Base-by-base conservation (phyloP, 2,888 invertebrate species). In the Papilio demoleus region DNA sequence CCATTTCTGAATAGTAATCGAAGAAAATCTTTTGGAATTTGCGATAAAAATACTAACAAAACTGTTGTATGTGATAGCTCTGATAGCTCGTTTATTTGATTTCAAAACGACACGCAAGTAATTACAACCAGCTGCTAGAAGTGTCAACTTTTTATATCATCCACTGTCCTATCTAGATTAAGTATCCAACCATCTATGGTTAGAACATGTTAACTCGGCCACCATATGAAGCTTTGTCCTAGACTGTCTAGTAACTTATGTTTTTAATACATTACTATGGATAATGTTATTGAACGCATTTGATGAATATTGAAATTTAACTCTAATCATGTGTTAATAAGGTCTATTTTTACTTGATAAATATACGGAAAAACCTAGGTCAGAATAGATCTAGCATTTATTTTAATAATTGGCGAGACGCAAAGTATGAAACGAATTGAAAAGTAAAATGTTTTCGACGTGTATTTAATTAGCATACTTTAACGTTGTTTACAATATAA, bases 11-110 rank as follows among this genome's bases (percentile, higher is more conserved):
- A 9, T 19, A n/a, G 3, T 22, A 38, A 59, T 60, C 27, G 11
- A 17, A 19, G 11, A n/a, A 36, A 66, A 66, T 59, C 65, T 59
- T 58, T 11, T 59, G 24, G 24, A 34, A 58, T 58, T 34, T n/a
- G 22, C 45, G 65, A 66, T 59, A 59, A 59, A 59, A 47, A 47
- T 27, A 22, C 1, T 62, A 62, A 38, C 24, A 14, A 12, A 60
- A 22, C 4, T 19, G 14, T n/a, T n/a, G n/a, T n/a, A n/a, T n/a
- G n/a, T n/a, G n/a, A n/a, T n/a, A n/a, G n/a, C n/a, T n/a, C n/a
- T n/a, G n/a, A n/a, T n/a, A n/a, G n/a, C n/a, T n/a, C n/a, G n/a
- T n/a, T n/a, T n/a, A n/a, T n/a, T n/a, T n/a, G n/a, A n/a, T 36
- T 36, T 36, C 34, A 8, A 36, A 36, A 36, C n/a, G n/a, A n/a